Conservation (phyloP, 2,888 invertebrate species). For the Brachyopa scutellaris region DNA sequence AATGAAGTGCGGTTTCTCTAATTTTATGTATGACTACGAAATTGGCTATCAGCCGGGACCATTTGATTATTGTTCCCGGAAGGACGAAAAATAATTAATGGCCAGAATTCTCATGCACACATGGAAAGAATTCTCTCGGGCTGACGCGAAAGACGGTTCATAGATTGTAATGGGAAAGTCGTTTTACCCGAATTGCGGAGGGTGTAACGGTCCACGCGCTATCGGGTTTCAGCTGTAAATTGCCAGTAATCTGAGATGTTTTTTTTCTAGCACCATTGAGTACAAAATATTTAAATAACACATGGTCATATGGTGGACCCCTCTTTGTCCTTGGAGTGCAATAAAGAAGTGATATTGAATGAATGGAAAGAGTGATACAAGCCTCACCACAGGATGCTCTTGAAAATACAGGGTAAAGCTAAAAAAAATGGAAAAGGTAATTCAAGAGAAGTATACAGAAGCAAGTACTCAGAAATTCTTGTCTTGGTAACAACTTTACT, state of each 20-base stretch:
- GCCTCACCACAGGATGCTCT: neutral
- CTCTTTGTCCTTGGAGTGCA: slow-evolving; percentile 45
- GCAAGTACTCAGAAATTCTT: no score
- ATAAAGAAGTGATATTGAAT: slow-evolving; percentile 58
- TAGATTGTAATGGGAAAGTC: neutral
- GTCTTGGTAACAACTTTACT: no score
- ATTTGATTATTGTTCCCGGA: slow-evolving; percentile 70
- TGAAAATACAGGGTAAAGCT: neutral
- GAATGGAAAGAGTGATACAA: slow-evolving; percentile 41
- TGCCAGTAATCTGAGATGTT: slow-evolving; percentile 46
- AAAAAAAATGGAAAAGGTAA: no score
- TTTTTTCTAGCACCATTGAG: slow-evolving; percentile 16
- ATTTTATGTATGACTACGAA: slow-evolving; percentile 69
- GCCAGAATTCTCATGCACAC: slow-evolving; percentile 13
- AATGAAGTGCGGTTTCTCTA: slow-evolving; percentile 70
- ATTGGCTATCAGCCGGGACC: slow-evolving; percentile 68
- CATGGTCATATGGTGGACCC: slow-evolving; percentile 42
- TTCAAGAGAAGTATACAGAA: no score
- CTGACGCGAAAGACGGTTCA: no score
- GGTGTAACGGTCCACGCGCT: slow-evolving; percentile 19
- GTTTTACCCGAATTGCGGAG: neutral
- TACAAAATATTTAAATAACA: slow-evolving; percentile 41
- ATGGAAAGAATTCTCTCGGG: neutral
- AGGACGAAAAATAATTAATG: slow-evolving; percentile 69
- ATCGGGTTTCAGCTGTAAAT: slow-evolving; percentile 57